Percentiles rank a stretch among this genome's conserved stretches.
Conservation (phyloP, 2,888 invertebrate species). For the Orchestes rusci region DNA sequence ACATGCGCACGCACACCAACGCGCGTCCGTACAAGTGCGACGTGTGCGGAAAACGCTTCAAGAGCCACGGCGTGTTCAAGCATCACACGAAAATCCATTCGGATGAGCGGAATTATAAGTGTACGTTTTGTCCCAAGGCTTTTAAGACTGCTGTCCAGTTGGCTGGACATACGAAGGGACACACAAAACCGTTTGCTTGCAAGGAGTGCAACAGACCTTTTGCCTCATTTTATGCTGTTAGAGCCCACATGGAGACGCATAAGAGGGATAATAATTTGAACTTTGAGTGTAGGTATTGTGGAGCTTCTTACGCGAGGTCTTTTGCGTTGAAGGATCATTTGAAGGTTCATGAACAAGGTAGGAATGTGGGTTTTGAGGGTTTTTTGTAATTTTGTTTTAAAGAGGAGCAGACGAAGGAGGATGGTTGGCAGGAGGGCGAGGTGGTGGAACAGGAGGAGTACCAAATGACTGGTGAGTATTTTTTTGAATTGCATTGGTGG, state of each 20-base stretch:
- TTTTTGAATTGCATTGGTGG: too few species aligned
- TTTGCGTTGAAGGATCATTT: slow-evolving; percentile 70
- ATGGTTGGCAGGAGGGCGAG: too few species aligned
- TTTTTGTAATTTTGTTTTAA: too few species aligned
- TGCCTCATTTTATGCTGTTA: slow-evolving; percentile 68
- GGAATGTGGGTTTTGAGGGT: neutral
- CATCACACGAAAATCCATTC: slow-evolving; percentile 71
- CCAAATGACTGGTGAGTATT: too few species aligned
- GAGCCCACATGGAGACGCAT: slow-evolving; percentile 69
- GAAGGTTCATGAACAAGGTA: slow-evolving; percentile 47
- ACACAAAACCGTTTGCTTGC: slow-evolving; percentile 73
- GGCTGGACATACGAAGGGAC: slow-evolving; percentile 68
- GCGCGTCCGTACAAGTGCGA: slow-evolving; percentile 68
- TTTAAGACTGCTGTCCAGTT: slow-evolving; percentile 76
- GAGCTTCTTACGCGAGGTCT: slow-evolving; percentile 67
- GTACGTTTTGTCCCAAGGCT: slow-evolving; percentile 68
- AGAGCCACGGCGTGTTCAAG: slow-evolving; percentile 72
- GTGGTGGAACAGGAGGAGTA: too few species aligned
- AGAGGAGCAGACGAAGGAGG: too few species aligned
- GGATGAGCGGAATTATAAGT: slow-evolving; percentile 62
- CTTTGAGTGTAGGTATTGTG: slow-evolving; percentile 63
- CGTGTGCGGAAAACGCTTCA: slow-evolving; percentile 69
- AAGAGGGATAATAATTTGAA: slow-evolving; percentile 61
- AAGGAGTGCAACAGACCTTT: slow-evolving; percentile 71
- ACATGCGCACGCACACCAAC: slow-evolving; percentile 74